Base-by-base conservation (phyloP, 2,113 vertebrate species). In the Sphyrna mokarran region DNA sequence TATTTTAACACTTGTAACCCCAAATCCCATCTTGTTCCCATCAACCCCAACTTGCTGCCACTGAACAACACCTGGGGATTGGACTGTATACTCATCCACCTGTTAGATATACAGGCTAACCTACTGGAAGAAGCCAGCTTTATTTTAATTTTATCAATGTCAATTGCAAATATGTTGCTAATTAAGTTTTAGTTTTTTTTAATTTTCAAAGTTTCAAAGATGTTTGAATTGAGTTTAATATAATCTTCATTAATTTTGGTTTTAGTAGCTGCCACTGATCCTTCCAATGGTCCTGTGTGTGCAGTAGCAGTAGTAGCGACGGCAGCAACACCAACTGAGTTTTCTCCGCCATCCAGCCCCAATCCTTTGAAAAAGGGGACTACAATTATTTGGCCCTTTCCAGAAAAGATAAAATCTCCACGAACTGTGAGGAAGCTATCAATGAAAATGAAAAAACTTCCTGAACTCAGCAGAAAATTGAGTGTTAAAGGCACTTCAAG, bases 391-490 rank as follows among this genome's bases (percentile, higher is more conserved):
- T 99, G 99, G 99, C 98, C 99, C 96, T 98, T 99, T 89, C 99
- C 99, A 0, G 99, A 99, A 96, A 99, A 98, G 98, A 99, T 99
- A 96, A 99, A 99, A 97, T 99, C 99, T 96, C 99, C 99, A 1
- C 98, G 98, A 96, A 99, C 99, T 0, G 99, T 99, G 95, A 98
- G 99, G 96, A 99, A 99, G 96, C 98, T 99, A 96, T 99, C 99
- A 70, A 99, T 99, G 98, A 99, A 98, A 97, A 99, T 99, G 99
- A 99, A 98, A 97, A 99, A 98, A 96, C 98, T 99, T 90, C 99
- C 99, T 26, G 99, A 99, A 96, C 98, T 99, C 23, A 99, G 99
- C 96, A 98, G 99, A 72, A 99, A 99, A 96, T 97, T 99, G 96
- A 98, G 98, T 1, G 98, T 98, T 91, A 99, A 98, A 97, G 99